Base-by-base conservation (phyloP, 2,888 invertebrate genomes). In the Drosophila algonquin region DNA sequence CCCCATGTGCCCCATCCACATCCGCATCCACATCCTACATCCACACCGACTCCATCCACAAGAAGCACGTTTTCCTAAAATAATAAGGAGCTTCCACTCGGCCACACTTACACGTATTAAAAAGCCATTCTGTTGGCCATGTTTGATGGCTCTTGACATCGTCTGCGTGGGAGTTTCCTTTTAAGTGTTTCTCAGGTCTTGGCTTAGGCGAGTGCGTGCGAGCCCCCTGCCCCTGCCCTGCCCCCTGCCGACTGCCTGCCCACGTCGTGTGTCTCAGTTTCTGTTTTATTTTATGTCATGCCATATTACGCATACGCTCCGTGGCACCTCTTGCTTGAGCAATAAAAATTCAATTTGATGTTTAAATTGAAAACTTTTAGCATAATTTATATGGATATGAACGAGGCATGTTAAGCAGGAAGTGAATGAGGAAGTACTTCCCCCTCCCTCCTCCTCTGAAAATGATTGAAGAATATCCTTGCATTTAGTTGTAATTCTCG, bases 81-180 rank as follows among this genome's bases (percentile, higher is more conserved):
- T 84, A 82, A 81, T 77, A 84, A 79, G 73, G 52, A 74, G 61
- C 74, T 59, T 47, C 48, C 59, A 50, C 65, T 80, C 65, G 63
- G 74, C 75, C 78, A 74, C 80, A 82, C 81, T 85, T 83, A 77
- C 75, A 83, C 74, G 77, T 83, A 85, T 83, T 83, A 83, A 83
- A 83, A 83, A 85, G 83, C 77, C 81, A 83, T 83, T 85, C 83
- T 59, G 79, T 57, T 79, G 75, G 80, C 79, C 86, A 77, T 79
- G 77, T 82, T 83, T 83, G 79, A 83, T 80, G 80, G 78, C 82
- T 80, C 64, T 84, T 78, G 79, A 75, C 79, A 74, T 74, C 53
- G 70, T 62, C 71, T 73, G 67, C 65, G 75, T 65, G 65, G 53
- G 61, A 50, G 60, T 61, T 63, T 57, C 46, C 30, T 54, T 69